Base-by-base conservation (phyloP, 2,113 vertebrate species). In the Otolemur garnettii region DNA sequence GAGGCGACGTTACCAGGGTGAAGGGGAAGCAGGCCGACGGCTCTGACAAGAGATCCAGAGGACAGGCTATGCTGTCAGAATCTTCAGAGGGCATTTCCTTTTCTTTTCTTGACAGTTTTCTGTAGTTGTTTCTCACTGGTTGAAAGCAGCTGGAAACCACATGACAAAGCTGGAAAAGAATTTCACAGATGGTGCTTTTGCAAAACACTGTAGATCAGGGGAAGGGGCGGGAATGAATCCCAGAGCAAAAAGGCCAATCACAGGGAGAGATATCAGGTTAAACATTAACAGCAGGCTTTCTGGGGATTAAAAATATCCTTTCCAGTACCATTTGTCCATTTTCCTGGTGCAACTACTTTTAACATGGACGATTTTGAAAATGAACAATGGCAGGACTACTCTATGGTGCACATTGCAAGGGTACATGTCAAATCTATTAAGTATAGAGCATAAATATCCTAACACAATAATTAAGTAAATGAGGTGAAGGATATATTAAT, bases 181-280 rank as follows among this genome's bases (percentile, higher is more conserved):
- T 28, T 28, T 4, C 1, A 5, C 3, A 19, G 28, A 24, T 19
- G 38, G 35, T 24, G 45, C 18, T 0, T 69, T 2, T 15, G 33
- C 59, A 86, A 35, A 77, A 59, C 28, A n/a, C 66, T 42, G 35
- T 17, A 33, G 15, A 14, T n/a, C 11, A 77, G 26, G 21, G 18
- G n/a, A 55, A 55, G 84, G n/a, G 30, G 5, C 5, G 12, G 90
- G n/a, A 26, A 9, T 17, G 14, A 21, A 11, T 64, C 8, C 9
- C 28, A 81, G 42, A 53, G 33, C 18, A 53, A 13, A 42, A 74
- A 82, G 26, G 53, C 22, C 15, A 30, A 4, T 35, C 14, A 33
- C 18, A 66, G 66, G 4, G 18, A 64, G 38, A 82, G 28, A 45
- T 17, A 35, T 7, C 28, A 21, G 2, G 5, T n/a, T 38, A 93